These are phyloP conservation scores for Heliconius charithonia DNA, from an alignment of 2,888 invertebrate species.

Conservation along the genomic window DNA sequence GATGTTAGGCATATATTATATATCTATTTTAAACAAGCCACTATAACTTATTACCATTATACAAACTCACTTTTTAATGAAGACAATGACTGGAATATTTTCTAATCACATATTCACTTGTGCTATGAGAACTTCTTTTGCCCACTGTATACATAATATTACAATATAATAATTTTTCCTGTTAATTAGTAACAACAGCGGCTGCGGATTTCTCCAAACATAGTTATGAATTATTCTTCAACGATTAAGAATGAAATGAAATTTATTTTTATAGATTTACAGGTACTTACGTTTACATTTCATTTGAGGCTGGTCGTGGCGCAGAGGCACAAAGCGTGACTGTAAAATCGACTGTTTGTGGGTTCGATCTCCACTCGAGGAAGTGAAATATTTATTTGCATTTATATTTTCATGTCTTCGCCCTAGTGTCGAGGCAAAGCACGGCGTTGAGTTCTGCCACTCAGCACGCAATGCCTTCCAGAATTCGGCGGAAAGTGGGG, in stretches of 20 bases:
- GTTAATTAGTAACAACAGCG: conserved; percentile 3
- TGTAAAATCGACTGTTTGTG: too few relatives aligned
- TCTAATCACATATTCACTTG: conserved; percentile 18
- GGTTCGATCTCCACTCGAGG: too few relatives aligned
- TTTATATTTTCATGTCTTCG: too few relatives aligned
- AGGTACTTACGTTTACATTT: not conserved
- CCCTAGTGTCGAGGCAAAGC: too few relatives aligned
- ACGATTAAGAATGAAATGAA: not conserved
- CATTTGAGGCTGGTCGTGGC: too few relatives aligned
- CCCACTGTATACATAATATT: conserved; percentile 8
- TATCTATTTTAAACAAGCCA: not conserved
- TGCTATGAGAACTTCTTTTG: conserved; percentile 6
- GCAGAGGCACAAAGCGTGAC: too few relatives aligned
- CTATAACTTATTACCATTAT: not conserved
- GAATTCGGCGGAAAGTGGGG: too few relatives aligned
- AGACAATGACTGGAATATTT: conserved; percentile 17
- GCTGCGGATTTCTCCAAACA: conserved; percentile 17
- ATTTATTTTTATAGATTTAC: not conserved
- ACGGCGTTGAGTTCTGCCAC: too few relatives aligned
- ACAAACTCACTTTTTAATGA: not conserved
- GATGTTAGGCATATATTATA: not conserved
- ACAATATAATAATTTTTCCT: conserved; percentile 6
- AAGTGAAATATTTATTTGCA: too few relatives aligned
- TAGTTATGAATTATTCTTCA: conserved; percentile 9
- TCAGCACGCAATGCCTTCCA: too few relatives aligned